Evolutionary conservation across 37 sponge, comb jelly and placozoan genomes (phyloP), one percentile per base, ranked within the genome.

Genomic region (Beroe forskalii): DNA sequence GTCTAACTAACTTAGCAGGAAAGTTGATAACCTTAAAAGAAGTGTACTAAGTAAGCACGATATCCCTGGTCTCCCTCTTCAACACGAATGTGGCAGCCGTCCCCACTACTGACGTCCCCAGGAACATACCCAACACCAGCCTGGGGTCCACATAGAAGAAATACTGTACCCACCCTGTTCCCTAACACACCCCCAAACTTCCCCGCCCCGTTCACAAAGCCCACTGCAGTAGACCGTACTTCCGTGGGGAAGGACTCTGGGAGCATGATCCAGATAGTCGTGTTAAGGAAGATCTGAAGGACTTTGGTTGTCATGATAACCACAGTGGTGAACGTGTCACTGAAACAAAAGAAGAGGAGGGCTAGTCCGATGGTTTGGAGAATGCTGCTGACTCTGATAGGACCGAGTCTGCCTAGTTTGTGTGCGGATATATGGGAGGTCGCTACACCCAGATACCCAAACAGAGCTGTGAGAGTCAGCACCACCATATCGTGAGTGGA

Each of bases 211-310:
- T 43, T 80, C 25, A 80, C 27, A 41, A 80, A 43, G n/a, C 86
- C 86, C 40, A 3, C 48, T n/a, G 55, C 86, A 0, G 86, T 80
- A 4, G 86, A 80, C 25, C 86, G 44, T 3, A 80, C 22, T 1
- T 22, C 42, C 1, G 86, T 80, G 31, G 86, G 86, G 40, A 80
- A 80, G 35, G 30, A 27, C 40, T 80, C 86, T 3, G 86, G 86
- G 8, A 80, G 39, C 55, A 80, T 80, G 86, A 80, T 44, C 86
- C 44, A 44, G 4, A 80, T 17, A 20, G 30, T 22, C 4, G 30
- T 37, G 30, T 72, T 72, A 19, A 72, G 1, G 8, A 12, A 36
- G 20, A 8, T 4, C 75, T 72, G 20, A 35, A 20, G 39, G 8
- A 72, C 1, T 37, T 37, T 33, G 35, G 14, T 33, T 9, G 35